These are phyloP conservation scores for Drosophila pseudoobscura DNA, from an alignment of 1,140 invertebrate species.

Conservation along the genomic window DNA sequence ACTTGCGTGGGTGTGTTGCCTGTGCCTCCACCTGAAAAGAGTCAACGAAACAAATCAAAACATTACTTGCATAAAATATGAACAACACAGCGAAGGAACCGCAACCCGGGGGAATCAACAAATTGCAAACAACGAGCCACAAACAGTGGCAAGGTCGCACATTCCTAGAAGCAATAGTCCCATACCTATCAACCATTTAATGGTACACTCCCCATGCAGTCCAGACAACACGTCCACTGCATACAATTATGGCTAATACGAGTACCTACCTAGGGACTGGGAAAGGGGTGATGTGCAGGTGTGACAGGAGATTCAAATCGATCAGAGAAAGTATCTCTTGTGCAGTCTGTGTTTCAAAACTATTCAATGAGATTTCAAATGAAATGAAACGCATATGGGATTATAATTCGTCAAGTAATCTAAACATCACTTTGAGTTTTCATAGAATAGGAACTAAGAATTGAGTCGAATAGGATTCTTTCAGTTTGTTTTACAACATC, in stretches of 20 bases:
- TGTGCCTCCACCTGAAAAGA: slow-evolving; percentile 37
- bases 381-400: no score
- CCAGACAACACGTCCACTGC: slow-evolving; percentile 20
- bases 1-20: slow-evolving; percentile 15
- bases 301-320: not conserved
- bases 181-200: slow-evolving; percentile 3
- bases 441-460: no score
- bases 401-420: no score
- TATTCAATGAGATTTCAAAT: no score
- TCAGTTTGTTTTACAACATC: no score
- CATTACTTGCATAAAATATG: slow-evolving; percentile 78
- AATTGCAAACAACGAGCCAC: slow-evolving; percentile 32
- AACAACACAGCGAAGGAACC: slow-evolving; percentile 45
- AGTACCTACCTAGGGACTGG: not conserved
- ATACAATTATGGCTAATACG: slow-evolving; percentile 39
- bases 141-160: slow-evolving; percentile 68
- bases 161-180: slow-evolving; percentile 48
- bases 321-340: no score
- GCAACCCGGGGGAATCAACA: slow-evolving; percentile 40
- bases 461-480: no score
- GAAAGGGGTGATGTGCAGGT: slow-evolving; percentile 33
- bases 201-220: slow-evolving; percentile 12
- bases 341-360: no score
- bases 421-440: no score
- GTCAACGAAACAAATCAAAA: slow-evolving; percentile 71